These are phyloP conservation scores for Chironomus striatipennis DNA, from an alignment of 1,140 invertebrate species.

Conservation along the genomic window DNA sequence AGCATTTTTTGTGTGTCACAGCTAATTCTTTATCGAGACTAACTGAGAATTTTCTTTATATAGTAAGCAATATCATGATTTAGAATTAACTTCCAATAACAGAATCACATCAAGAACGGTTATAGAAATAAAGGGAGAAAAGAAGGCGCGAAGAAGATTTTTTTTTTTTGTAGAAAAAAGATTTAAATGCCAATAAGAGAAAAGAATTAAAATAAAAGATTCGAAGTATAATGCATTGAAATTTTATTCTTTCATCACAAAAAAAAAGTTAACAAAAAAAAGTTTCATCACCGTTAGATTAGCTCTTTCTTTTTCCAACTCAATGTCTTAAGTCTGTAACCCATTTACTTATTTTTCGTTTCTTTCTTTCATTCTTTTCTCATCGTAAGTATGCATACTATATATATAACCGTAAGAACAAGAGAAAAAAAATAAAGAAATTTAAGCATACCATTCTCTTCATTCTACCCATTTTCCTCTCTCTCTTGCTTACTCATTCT, in stretches of 20 bases:
- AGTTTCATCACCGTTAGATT: slow-evolving; percentile 13
- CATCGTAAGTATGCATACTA: too few relatives aligned
- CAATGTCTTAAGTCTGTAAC: not conserved
- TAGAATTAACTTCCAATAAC: too few relatives aligned
- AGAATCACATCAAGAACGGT: too few relatives aligned
- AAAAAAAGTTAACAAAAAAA: too few relatives aligned
- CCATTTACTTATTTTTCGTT: slow-evolving; percentile 17
- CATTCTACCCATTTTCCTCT: not conserved
- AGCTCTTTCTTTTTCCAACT: not conserved
- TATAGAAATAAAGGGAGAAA: too few relatives aligned
- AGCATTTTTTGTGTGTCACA: too few relatives aligned
- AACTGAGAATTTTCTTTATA: too few relatives aligned
- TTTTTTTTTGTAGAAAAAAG: not conserved
- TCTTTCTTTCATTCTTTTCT: slow-evolving; percentile 1
- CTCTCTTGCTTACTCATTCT: not conserved
- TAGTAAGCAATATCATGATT: too few relatives aligned
- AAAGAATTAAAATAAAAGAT: not conserved
- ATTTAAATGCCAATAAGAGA: slow-evolving; percentile 2
- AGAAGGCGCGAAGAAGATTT: not conserved
- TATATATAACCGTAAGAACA: slow-evolving; percentile 7
- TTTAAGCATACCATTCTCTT: slow-evolving; percentile 10
- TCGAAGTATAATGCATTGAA: not conserved
- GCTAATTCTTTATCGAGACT: too few relatives aligned
- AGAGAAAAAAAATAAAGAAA: not conserved
- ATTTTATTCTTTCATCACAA: not conserved